Evolutionary conservation across 2,888 invertebrate genomes (phyloP).

Genomic region (Dicyrtomina minuta): DNA sequence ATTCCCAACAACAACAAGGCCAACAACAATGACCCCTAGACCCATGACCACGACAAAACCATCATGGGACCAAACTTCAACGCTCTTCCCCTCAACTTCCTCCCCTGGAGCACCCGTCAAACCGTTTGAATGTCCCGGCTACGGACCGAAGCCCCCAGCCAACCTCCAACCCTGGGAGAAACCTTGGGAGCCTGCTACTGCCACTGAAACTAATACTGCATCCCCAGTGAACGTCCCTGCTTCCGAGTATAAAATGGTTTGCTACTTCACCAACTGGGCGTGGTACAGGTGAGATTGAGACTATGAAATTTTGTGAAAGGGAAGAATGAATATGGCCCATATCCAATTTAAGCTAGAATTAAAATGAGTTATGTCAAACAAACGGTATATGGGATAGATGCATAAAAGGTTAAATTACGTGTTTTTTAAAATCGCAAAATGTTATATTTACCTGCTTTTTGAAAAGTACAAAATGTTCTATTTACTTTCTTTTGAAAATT

Average conservation of each 20-base stretch:
- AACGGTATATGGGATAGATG: not conserved
- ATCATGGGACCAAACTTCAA: not conserved
- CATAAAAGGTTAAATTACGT: too few relatives aligned
- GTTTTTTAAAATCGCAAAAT: too few relatives aligned
- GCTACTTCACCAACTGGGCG: slow-evolving; percentile 92
- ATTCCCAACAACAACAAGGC: slow-evolving; percentile 23
- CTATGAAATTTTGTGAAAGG: not conserved
- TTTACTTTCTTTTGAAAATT: too few relatives aligned
- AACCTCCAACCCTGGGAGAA: too few relatives aligned
- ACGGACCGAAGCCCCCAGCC: slow-evolving; percentile 21
- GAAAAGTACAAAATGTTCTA: too few relatives aligned
- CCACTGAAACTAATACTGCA: slow-evolving; percentile 26
- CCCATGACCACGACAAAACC: slow-evolving; percentile 10
- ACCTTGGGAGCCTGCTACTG: slow-evolving; percentile 31
- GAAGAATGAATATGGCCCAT: not conserved
- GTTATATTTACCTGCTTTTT: too few relatives aligned
- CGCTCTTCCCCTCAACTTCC: not conserved
- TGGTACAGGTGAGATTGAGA: slow-evolving; percentile 66
- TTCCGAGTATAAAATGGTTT: slow-evolving; percentile 72
- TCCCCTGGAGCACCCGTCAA: not conserved
- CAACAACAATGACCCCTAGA: slow-evolving; percentile 12
- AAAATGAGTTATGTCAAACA: too few relatives aligned
- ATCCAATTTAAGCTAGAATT: too few relatives aligned
- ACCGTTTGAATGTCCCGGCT: not conserved
- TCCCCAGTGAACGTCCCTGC: slow-evolving; percentile 42